Base-by-base conservation (phyloP, 1,140 invertebrate genomes). In the Octopus bimaculoides region DNA sequence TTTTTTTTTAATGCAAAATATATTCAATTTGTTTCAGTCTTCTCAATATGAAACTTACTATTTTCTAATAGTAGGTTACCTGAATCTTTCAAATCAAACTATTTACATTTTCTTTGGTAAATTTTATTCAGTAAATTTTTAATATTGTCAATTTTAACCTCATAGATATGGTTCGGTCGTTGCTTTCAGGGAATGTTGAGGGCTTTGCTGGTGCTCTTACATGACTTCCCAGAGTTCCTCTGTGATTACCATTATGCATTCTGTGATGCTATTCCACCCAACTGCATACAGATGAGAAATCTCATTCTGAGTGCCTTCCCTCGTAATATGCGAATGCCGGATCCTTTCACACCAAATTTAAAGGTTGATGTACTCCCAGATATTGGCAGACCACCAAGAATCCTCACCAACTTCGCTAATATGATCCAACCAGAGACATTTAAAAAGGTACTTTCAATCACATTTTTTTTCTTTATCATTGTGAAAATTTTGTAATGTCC, bases 201-300 rank as follows among this genome's bases (percentile, higher is more conserved):
- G 80, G 96, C 99, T 0, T 91, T 99, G n/a, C 90, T 99, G 14
- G 97, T 99, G 0, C 91, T 99, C 14, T 92, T 99, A 4, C 98
- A 99, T 87, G 98, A 99, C 90, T 99, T 99, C 89, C 98, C 98
- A 0, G 98, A 99, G 89, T 99, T 99, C 88, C 92, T 99, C 52
- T 99, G 97, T 88, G 98, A 99, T 87, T 99, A 99, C 89, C 97
- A 99, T 88, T 99, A 99, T 88, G 95, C 96, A n/a, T 98, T 99
- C 90, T 99, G 98, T 90, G 98, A 99, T 91, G 97, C 97, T 71
- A 99, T 99, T 86, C 98, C 98, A 82, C 95, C 97, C 0, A 99
- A 99, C 89, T 99, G 98, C 88, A 98, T 99, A 84, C 98, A 99
- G 90, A 98, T 99, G 96, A 93, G 98, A 66, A 99, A 99, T 89